phyloP scores from a whole-genome alignment of 2,797 vertebrate genomes.

The Arremon aurantiirostris region DNA sequence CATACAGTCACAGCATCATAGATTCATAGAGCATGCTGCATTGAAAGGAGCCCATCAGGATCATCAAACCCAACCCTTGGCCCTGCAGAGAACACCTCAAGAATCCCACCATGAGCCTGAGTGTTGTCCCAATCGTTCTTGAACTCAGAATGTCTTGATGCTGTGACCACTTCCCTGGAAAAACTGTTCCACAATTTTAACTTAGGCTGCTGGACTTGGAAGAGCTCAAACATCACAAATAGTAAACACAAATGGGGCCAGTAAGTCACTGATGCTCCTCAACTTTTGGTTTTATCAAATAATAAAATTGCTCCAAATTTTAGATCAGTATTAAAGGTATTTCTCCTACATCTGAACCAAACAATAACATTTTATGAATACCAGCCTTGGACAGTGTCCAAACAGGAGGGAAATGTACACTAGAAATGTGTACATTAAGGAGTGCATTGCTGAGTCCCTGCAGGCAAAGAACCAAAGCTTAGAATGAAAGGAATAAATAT shows the following conservation, averaged over 20 bases:
- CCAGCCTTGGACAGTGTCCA: conserved; percentile 28
- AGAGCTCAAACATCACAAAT: background rate
- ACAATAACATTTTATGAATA: conserved; percentile 14
- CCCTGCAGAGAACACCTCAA: rapidly evolving
- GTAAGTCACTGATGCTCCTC: conserved; percentile 13
- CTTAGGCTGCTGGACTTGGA: background rate
- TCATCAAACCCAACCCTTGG: background rate
- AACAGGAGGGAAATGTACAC: conserved; percentile 7
- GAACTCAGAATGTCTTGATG: background rate
- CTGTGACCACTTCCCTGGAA: background rate
- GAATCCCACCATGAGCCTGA: background rate
- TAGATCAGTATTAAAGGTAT: background rate
- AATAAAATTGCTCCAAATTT: background rate
- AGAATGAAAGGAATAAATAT: conserved; percentile 45
- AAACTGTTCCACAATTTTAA: background rate
- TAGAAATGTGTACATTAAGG: conserved; percentile 20
- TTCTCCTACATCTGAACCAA: background rate
- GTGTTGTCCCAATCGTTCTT: background rate
- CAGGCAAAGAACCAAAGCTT: conserved; percentile 53
- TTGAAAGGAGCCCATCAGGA: background rate
- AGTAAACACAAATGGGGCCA: background rate
- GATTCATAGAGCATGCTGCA: background rate
- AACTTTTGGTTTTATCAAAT: background rate
- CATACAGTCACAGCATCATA: background rate
- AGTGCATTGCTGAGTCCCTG: conserved; percentile 35